Base-by-base conservation (phyloP, 1,140 invertebrate species). In the Aphidius gifuensis region DNA sequence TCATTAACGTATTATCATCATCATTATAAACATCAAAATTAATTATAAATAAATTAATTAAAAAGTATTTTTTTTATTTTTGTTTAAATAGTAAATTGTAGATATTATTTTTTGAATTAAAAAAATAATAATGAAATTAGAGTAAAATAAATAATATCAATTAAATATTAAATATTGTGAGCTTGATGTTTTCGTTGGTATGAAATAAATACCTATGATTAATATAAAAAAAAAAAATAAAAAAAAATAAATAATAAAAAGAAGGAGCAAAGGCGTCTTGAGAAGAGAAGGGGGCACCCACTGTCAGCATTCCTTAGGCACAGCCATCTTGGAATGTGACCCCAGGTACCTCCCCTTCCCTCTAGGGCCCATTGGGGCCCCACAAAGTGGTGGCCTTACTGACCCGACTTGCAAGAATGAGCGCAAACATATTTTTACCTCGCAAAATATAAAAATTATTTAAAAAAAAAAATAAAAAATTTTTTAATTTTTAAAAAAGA, bases 271-370 rank as follows among this genome's bases (percentile, higher is more conserved):
- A 69, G 70, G 74, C 77, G 75, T 76, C 75, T 76, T 67, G 23
- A 32, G 4, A 32, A 32, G 23, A 32, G 23, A 74, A 73, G 74
- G 70, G 74, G 74, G 77, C 75, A 79, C 75, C 76, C 79, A 80
- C 76, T 78, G 23, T 32, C 23, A 32, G 79, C 80, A 83, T 83
- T 83, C 81, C 81, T 77, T 68, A 78, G 77, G 74, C 71, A 75
- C 80, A 77, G 80, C 81, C 81, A 83, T 83, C 78, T 83, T 83
- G 80, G 80, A 83, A 83, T 83, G 80, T 80, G 80, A 81, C 78
- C 80, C 77, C 79, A 59, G 75, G 73, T 76, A 67, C 73, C 76
- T 70, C 43, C 43, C 9, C 4, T 44, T 44, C 4, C 43, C 9
- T 42, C 69, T 66, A 64, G 67, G 71, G 69, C 70, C 71, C 65